phyloP scores from a whole-genome alignment of 2,888 invertebrate species.

The Heliconius hortense region DNA sequence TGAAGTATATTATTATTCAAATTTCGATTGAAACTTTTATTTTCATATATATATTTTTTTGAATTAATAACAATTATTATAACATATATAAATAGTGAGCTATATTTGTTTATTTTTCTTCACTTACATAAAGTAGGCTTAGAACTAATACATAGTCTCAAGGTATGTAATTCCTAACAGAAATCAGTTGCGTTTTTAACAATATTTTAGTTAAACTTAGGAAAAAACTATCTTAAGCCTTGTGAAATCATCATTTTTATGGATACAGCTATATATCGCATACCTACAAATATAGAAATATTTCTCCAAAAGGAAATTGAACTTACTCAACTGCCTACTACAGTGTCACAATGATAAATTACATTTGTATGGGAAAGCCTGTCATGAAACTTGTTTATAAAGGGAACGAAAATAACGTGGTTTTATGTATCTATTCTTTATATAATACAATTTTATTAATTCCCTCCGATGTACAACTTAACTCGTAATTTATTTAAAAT shows the following conservation, averaged over 20 bases:
- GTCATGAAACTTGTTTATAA: background rate
- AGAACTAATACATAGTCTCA: background rate
- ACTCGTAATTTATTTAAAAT: too few relatives aligned
- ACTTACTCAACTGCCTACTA: background rate
- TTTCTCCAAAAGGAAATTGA: background rate
- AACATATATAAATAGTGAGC: too few relatives aligned
- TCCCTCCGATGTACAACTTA: too few relatives aligned
- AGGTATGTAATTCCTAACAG: too few relatives aligned
- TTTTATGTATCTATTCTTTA: background rate
- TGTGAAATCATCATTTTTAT: background rate
- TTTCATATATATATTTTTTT: too few relatives aligned
- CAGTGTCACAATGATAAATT: conserved; percentile 10
- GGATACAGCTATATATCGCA: background rate
- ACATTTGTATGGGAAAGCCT: background rate
- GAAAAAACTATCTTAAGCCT: background rate
- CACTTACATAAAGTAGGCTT: background rate
- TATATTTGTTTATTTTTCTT: too few relatives aligned
- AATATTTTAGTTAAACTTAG: too few relatives aligned
- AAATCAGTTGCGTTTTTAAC: too few relatives aligned
- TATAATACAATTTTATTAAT: background rate
- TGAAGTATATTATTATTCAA: background rate
- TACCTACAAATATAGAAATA: background rate
- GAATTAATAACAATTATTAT: too few relatives aligned
- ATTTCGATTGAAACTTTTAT: too few relatives aligned
- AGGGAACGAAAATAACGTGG: background rate